Evolutionary conservation across 2,888 invertebrate genomes (phyloP), one percentile per base, ranked within the genome.

Genomic region (Thalpophila matura): DNA sequence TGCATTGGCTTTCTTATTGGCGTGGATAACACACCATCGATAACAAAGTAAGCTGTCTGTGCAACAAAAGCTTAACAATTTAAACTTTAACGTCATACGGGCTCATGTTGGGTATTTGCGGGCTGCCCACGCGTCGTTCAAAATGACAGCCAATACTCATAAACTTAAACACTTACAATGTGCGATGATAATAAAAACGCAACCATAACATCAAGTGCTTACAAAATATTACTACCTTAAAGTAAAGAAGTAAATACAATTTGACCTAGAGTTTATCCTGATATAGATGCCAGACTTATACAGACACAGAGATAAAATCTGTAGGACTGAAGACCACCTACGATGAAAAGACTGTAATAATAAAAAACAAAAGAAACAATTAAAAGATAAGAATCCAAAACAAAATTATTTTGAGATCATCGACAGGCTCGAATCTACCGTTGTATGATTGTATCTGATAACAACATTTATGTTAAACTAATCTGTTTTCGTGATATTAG

Each of bases 71-170:
- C 10, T 42, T 38, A 29, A 31, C 16, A 22, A 35, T 22, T 62
- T 42, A 43, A 59, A 49, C 27, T 62, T 42, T 47, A 59, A 49
- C 27, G 33, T 65, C 47, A 53, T 55, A 47, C 22, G 31, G 35
- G 49, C 16, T 37, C n/a, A 45, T 27, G 14, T 31, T 53, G 7
- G 40, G 31, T 69, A 37, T 53, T 50, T 51, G 47, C 38, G 38
- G n/a, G 16, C 51, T 54, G 26, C 73, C 83, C 77, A 85, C 85
- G 80, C 81, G 47, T 59, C 59, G 67, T 65, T 58, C 38, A 62
- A 68, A 57, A 68, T 74, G 82, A 81, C 81, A 82, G 75, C 71
- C 55, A 74, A 71, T 75, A 69, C 70, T 76, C 77, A 74, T 78
- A 75, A 76, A 79, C 60, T 56, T 42, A 58, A 66, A 61, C 50